Evolutionary conservation across 2,888 invertebrate genomes (phyloP).

Genomic region (Kuschelorhynchus macadamiae): DNA sequence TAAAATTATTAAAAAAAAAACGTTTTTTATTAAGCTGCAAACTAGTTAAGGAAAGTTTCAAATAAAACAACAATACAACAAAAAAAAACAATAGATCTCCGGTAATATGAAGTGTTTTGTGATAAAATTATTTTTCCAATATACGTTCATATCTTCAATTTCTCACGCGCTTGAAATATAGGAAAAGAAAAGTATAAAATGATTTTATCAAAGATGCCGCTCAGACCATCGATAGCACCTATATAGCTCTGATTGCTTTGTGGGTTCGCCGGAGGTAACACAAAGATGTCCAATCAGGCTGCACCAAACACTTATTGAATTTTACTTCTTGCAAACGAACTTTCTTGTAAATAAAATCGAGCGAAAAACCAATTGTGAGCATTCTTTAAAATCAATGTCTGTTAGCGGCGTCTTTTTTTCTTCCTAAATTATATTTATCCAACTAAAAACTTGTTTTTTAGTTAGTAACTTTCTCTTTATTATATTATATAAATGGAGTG

Average conservation of each 20-base stretch:
- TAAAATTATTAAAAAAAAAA: constrained; percentile 39
- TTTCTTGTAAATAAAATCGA: constrained; percentile 51
- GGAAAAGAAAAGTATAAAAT: constrained; percentile 49
- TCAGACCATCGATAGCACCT: constrained; percentile 50
- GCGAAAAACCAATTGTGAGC: constrained; percentile 44
- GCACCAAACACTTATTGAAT: constrained; percentile 69
- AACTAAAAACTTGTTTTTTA: too few species aligned
- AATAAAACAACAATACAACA: too few species aligned
- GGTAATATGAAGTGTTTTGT: constrained; percentile 24
- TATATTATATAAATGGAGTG: too few species aligned
- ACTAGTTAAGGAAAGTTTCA: too few species aligned
- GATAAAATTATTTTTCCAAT: constrained; percentile 40
- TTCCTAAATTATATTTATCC: constrained; percentile 8
- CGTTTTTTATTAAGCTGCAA: too few species aligned
- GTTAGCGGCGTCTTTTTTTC: constrained; percentile 35
- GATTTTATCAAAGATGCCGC: constrained; percentile 49
- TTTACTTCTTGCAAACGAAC: constrained; percentile 57
- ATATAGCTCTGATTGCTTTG: constrained; percentile 66
- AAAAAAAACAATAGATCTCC: too few species aligned
- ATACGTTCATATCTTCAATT: constrained; percentile 38
- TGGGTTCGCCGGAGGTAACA: constrained; percentile 66
- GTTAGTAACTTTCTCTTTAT: too few species aligned
- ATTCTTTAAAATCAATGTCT: constrained; percentile 47
- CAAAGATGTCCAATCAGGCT: constrained; percentile 69
- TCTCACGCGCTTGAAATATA: constrained; percentile 45